These are phyloP conservation scores for Bombylius major DNA, from an alignment of 2,888 invertebrate genomes.

Conservation along the genomic window DNA sequence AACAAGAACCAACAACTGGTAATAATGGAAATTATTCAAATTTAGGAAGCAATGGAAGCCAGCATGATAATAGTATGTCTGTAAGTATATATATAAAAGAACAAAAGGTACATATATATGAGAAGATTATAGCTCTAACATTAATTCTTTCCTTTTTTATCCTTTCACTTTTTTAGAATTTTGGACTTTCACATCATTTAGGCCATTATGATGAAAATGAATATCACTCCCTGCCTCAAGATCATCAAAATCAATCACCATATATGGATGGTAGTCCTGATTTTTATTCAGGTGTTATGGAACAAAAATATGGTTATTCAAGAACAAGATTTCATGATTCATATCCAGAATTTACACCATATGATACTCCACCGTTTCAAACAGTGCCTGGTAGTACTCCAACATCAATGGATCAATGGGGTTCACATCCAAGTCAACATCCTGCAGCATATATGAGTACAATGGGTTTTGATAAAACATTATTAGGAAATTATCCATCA, in stretches of 20 bases:
- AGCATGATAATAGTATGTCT: conserved; percentile 13
- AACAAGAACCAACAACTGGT: conserved; percentile 28
- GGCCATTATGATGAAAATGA: conserved; percentile 21
- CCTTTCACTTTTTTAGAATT: conserved; percentile 15
- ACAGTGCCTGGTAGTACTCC: conserved; percentile 54
- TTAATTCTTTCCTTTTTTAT: neutral
- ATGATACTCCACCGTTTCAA: conserved; percentile 58
- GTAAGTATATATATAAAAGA: conserved; percentile 6
- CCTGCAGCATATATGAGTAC: conserved; percentile 43
- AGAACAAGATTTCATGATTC: conserved; percentile 35
- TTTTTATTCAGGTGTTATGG: conserved; percentile 19
- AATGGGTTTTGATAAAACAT: conserved; percentile 33
- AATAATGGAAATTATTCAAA: conserved; percentile 14
- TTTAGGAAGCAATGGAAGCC: conserved; percentile 10
- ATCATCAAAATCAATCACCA: conserved; percentile 20
- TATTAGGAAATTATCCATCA: conserved; percentile 31
- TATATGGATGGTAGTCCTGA: conserved; percentile 19
- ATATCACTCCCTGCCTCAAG: conserved; percentile 19
- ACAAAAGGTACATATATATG: neutral
- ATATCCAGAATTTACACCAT: conserved; percentile 39
- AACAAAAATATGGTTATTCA: conserved; percentile 24
- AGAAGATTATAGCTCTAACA: neutral
- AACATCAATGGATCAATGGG: conserved; percentile 39
- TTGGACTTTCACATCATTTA: conserved; percentile 17
- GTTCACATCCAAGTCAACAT: conserved; percentile 39